Evolutionary conservation across 2,888 invertebrate species (phyloP).

Genomic region (Lasius platythorax): DNA sequence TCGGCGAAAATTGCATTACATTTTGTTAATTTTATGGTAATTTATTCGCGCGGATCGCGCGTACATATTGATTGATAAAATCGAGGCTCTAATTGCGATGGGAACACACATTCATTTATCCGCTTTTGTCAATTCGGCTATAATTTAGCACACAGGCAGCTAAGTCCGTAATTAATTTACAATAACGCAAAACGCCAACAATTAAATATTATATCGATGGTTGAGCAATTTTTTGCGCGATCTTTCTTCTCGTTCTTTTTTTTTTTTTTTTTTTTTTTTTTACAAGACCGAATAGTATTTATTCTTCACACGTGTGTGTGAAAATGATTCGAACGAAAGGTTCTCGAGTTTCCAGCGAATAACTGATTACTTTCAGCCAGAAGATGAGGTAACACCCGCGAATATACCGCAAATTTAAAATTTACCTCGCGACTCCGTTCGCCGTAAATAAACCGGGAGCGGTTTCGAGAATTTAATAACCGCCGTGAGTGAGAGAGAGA

Average conservation of each 20-base stretch:
- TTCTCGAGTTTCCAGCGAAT: not conserved
- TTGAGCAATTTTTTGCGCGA: not conserved
- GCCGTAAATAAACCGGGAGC: conserved; percentile 42
- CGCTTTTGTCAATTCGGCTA: conserved; percentile 1
- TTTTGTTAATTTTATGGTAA: conserved; percentile 38
- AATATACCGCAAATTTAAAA: conserved; percentile 13
- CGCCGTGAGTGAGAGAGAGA: not conserved
- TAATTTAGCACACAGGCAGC: not conserved
- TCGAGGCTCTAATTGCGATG: conserved; percentile 12
- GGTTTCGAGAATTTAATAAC: conserved; percentile 57
- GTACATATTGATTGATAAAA: conserved; percentile 28
- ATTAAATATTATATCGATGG: not conserved
- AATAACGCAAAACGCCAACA: not conserved
- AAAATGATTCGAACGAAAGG: not conserved
- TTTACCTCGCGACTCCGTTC: conserved; percentile 22
- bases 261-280: not conserved
- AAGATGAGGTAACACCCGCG: conserved; percentile 15
- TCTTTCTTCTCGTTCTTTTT: not conserved
- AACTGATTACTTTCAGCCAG: conserved; percentile 21
- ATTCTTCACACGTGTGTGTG: not conserved
- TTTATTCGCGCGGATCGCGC: conserved; percentile 19
- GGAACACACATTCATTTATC: conserved; percentile 1
- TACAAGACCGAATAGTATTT: not conserved
- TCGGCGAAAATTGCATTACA: conserved; percentile 14
- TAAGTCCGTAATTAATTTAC: conserved; percentile 6